Evolutionary conservation across 1,140 invertebrate genomes (phyloP).

Genomic region (Drosophila varians): DNA sequence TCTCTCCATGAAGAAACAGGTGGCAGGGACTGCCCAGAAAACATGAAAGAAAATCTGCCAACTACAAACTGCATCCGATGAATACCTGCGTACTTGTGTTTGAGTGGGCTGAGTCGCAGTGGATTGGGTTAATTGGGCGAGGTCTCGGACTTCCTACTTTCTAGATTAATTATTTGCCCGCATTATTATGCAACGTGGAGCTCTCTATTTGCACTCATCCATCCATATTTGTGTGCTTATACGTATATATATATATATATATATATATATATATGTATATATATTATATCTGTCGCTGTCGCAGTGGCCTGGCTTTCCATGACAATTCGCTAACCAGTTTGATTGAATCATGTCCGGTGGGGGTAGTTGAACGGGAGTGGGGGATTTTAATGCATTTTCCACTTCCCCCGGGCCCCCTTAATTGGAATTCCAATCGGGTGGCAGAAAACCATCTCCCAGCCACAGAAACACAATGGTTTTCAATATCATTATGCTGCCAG

Average conservation of each 20-base stretch:
- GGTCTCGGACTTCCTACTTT: slow-evolving; percentile 19
- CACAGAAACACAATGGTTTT: slow-evolving; percentile 28
- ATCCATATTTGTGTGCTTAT: slow-evolving; percentile 3
- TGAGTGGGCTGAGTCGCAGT: slow-evolving; percentile 22
- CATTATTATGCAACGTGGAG: slow-evolving; percentile 38
- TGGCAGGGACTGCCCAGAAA: neutral
- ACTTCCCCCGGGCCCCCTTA: slow-evolving; percentile 16
- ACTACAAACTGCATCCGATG: slow-evolving; percentile 33
- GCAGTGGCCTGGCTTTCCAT: slow-evolving; percentile 21
- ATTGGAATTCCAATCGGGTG: slow-evolving; percentile 35
- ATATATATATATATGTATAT: too few relatives aligned
- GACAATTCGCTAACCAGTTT: slow-evolving; percentile 51
- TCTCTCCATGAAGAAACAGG: slow-evolving; percentile 12
- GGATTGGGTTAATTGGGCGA: slow-evolving; percentile 35
- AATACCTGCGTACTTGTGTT: slow-evolving; percentile 10
- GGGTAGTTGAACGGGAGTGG: neutral
- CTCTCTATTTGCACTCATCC: neutral
- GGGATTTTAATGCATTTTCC: slow-evolving; percentile 38
- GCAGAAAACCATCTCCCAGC: neutral
- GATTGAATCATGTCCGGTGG: slow-evolving; percentile 46
- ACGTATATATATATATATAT: too few relatives aligned
- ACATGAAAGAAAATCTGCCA: slow-evolving; percentile 30
- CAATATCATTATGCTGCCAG: slow-evolving; percentile 35
- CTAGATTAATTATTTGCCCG: slow-evolving; percentile 32
- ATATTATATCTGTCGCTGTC: slow-evolving; percentile 17